Base-by-base conservation (phyloP, 2,113 vertebrate genomes). In the Triplophysa tibetana region DNA sequence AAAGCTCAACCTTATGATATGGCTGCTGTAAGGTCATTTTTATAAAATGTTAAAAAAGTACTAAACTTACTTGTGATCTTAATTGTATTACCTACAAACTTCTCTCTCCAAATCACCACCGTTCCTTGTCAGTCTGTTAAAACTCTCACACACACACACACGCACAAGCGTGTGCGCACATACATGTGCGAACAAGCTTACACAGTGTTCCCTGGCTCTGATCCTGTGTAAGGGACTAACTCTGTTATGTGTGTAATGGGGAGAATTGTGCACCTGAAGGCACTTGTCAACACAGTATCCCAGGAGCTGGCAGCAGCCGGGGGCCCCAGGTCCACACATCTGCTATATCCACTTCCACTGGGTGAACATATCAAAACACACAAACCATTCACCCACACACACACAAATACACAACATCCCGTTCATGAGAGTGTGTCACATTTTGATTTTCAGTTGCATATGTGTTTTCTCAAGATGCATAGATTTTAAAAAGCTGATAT, bases 201-300 rank as follows among this genome's bases (percentile, higher is more conserved):
- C 75, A 72, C 52, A n/a, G 68, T n/a, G 64, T 62, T 48, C 50
- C 69, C 38, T 81, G 33, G 72, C 69, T 70, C 61, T 58, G 45
- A 63, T 78, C 80, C 54, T 72, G 29, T 84, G 68, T 83, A 79
- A 73, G 72, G 79, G 70, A 81, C 72, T 70, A 84, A 80, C 72
- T 81, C 69, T 76, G 81, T 86, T 84, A 81, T 81, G 70, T 65
- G 72, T 85, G 82, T 84, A 84, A 86, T 83, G 81, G 77, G 80
- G 81, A 84, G 84, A 75, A 64, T 82, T 86, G 79, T 85, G 79
- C 85, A 87, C 85, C 85, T 83, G 85, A 88, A 88, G 85, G 84
- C 83, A 88, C 81, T 80, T 87, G 84, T 87, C 84, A 87, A 85
- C 82, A 85, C 12, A 48, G 56, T 74, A 81, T 86, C 84, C 84